Base-by-base conservation (phyloP, 1,140 invertebrate genomes). In the Calliopsis andreniformis region DNA sequence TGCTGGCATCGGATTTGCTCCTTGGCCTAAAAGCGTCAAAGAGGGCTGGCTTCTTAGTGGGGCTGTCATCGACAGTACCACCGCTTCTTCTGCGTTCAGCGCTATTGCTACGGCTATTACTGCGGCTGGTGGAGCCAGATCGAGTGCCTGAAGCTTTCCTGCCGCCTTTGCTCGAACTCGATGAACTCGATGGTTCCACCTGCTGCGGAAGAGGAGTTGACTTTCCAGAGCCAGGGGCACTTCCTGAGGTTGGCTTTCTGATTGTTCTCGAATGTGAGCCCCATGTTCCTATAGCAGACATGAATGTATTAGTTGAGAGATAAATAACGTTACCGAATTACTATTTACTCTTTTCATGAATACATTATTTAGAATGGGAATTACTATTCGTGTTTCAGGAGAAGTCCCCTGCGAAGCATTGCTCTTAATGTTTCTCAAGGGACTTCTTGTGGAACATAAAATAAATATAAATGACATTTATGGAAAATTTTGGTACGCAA, bases 21-120 rank as follows among this genome's bases (percentile, higher is more conserved):
- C 95, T 93, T 49, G 94, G 96, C 86, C 96, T 94, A 88, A 98
- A 98, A 20, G 96, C 96, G 88, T 98, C 97, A 84, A 98, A 96
- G 68, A 98, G 93, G 7, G 94, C 94, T 8, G 94, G 94, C 59
- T 95, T 94, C n/a, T 94, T 93, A 32, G 95, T 95, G 2, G 95
- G 95, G 75, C 94, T 95, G 69, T 94, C 93, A 76, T 94, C 93
- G 78, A 94, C 92, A 71, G 93, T 94, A 51, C 93, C 91, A 45
- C 93, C 93, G 28, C 93, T 94, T 75, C 92, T 93, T 56, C 94
- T 89, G n/a, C 94, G 91, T 84, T 95, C 94, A 63, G 87, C 92
- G 88, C 91, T 95, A 92, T 91, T 95, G 86, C 92, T 95, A 90
- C 93, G 93, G 89, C 76, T 92, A 91, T 83, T 94, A 90, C 32